Conservation (phyloP, 2,797 vertebrate genomes). For the Lagorchestes hirsutus region DNA sequence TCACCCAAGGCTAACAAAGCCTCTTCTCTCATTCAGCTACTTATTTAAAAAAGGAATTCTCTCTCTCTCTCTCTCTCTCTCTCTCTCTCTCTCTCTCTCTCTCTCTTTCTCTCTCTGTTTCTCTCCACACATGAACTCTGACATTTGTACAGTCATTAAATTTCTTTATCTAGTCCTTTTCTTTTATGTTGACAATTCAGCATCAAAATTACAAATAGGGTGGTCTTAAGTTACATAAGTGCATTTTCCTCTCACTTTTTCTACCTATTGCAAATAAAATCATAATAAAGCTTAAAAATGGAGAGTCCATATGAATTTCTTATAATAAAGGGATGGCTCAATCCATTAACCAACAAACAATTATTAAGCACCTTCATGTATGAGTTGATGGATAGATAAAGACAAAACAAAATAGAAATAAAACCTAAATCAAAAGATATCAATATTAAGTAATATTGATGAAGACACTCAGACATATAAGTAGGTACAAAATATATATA, state of each 20-base stretch:
- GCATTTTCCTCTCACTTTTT: constrained; percentile 36
- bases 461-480: not conserved
- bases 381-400: not conserved
- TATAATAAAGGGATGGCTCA: constrained; percentile 9
- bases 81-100: too few relatives aligned
- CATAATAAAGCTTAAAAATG: not conserved
- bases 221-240: constrained; percentile 65
- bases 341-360: constrained; percentile 23
- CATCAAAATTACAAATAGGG: constrained; percentile 52
- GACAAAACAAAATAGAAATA: not conserved
- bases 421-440: not conserved
- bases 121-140: constrained; percentile 72
- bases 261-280: not conserved
- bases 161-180: constrained; percentile 78
- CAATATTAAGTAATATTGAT: not conserved
- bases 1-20: not conserved
- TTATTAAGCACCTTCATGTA: not conserved
- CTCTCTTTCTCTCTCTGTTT: too few relatives aligned
- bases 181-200: constrained; percentile 63
- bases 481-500: not conserved
- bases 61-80: not conserved
- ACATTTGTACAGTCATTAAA: constrained; percentile 75
- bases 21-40: constrained; percentile 23
- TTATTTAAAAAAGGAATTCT: constrained; percentile 75
- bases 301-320: not conserved